Evolutionary conservation across 2,113 vertebrate species (phyloP).

Genomic region (Grammomys dolichurus): DNA sequence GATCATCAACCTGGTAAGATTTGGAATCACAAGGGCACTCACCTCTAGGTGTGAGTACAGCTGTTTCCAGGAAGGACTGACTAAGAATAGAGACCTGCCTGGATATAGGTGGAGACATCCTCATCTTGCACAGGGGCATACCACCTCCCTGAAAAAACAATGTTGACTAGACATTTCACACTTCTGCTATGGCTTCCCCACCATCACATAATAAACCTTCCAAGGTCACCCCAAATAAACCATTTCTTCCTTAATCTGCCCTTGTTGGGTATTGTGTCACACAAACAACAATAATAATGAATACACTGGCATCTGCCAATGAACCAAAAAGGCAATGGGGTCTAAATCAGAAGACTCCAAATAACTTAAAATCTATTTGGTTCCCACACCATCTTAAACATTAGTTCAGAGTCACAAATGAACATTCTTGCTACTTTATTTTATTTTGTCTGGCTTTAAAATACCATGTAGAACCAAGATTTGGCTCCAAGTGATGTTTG

Average conservation of each 20-base stretch:
- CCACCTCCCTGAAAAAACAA: not conserved
- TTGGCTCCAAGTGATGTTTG: not conserved
- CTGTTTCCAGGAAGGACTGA: not conserved
- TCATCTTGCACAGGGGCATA: not conserved
- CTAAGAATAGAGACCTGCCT: not conserved
- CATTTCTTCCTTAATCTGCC: not conserved
- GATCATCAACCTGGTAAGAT: not conserved
- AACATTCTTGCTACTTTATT: not conserved
- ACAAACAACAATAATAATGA: not conserved
- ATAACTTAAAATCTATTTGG: not conserved
- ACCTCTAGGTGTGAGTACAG: not conserved
- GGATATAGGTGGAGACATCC: not conserved
- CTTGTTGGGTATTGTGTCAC: not conserved
- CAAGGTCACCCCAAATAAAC: not conserved
- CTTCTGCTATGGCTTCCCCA: not conserved
- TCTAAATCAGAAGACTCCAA: not conserved
- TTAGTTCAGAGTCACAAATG: not conserved
- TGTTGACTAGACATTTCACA: not conserved
- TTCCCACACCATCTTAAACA: not conserved
- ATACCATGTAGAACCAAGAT: not conserved
- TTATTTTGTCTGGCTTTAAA: not conserved
- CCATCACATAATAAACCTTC: not conserved
- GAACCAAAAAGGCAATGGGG: not conserved
- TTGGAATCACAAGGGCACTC: not conserved
- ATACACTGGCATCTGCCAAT: not conserved